A percentile compares a stretch with the other conserved stretches of the same genome.
Evolutionary conservation across 1,140 invertebrate genomes (phyloP).

Genomic region (Telenomus remus): DNA sequence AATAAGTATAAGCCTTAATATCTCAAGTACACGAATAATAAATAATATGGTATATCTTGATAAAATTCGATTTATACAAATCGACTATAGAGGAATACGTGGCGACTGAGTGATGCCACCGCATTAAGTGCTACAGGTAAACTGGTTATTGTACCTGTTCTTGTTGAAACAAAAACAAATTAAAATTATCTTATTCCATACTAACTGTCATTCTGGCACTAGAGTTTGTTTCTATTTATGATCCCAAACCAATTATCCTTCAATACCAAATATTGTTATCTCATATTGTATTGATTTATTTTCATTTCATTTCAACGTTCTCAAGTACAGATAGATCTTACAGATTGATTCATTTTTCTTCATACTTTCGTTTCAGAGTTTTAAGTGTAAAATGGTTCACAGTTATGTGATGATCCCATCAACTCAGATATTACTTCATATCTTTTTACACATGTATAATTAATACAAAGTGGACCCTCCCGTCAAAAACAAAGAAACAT

Average conservation of each 20-base stretch:
- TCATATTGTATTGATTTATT: too few species aligned
- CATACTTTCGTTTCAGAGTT: too few species aligned
- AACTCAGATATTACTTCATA: too few species aligned
- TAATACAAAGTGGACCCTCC: too few species aligned
- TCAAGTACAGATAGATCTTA: too few species aligned
- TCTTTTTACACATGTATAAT: too few species aligned
- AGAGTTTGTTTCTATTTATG: slow-evolving; percentile 44
- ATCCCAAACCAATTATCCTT: slow-evolving; percentile 17
- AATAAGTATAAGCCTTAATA: slow-evolving; percentile 60
- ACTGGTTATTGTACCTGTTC: slow-evolving; percentile 74
- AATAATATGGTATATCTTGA: slow-evolving; percentile 54
- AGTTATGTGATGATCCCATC: too few species aligned
- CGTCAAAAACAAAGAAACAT: too few species aligned
- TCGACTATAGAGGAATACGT: slow-evolving; percentile 49
- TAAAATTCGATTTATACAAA: slow-evolving; percentile 59
- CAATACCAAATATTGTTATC: too few species aligned
- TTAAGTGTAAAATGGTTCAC: too few species aligned
- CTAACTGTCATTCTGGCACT: slow-evolving; percentile 64
- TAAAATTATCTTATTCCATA: slow-evolving; percentile 74
- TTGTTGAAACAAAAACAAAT: slow-evolving; percentile 70
- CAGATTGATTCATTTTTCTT: too few species aligned
- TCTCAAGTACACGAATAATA: slow-evolving; percentile 52
- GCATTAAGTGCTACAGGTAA: slow-evolving; percentile 72
- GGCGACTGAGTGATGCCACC: slow-evolving; percentile 62
- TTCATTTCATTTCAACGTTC: too few species aligned